Evolutionary conservation across 2,888 invertebrate species (phyloP), one percentile per base, ranked within the genome.

Genomic region (Pegoplata infirma): DNA sequence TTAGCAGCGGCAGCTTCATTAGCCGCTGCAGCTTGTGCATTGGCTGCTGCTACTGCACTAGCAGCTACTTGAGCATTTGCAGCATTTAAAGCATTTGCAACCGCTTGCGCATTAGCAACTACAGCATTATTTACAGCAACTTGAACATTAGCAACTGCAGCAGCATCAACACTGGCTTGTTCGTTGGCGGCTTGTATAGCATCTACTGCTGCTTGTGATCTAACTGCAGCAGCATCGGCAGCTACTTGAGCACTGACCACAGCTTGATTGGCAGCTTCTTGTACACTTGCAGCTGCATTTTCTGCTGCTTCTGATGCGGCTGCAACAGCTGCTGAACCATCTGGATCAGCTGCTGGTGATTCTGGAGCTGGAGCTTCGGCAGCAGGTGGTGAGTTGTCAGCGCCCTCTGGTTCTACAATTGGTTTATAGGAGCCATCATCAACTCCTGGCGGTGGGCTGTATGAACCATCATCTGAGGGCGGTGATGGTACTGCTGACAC

Each of bases 11-110:
- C 68, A 16, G 63, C 71, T 28, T 59, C 28, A 47, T 25, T 66
- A 64, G 82, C 81, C 19, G 55, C 28, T 4, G 81, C 83, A 7
- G 85, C 86, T 3, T 85, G 81, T 8, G 81, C 86, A 23, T 85
- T 86, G 0, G 84, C 84, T 10, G 61, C 55, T 16, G 71, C 72
- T 0, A 21, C 32, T 7, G 73, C 64, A 32, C 58, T 69, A 12
- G 46, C 81, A 25, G 81, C 86, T 0, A 71, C 74, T 21, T 71
- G 56, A 23, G 67, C 76, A 6, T 44, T 82, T 0, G 66, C 59
- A n/a, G 21, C 32, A 10, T 10, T n/a, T 40, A 40, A n/a, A 12
- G 56, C 46, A 17, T 67, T 64, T 16, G 61, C 66, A 17, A 49
- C 78, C 36, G 47, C 69, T 25, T 82, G 83, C 21, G 84, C 81